phyloP scores from a whole-genome alignment of 2,113 vertebrate genomes.

The Tupaia chinensis region DNA sequence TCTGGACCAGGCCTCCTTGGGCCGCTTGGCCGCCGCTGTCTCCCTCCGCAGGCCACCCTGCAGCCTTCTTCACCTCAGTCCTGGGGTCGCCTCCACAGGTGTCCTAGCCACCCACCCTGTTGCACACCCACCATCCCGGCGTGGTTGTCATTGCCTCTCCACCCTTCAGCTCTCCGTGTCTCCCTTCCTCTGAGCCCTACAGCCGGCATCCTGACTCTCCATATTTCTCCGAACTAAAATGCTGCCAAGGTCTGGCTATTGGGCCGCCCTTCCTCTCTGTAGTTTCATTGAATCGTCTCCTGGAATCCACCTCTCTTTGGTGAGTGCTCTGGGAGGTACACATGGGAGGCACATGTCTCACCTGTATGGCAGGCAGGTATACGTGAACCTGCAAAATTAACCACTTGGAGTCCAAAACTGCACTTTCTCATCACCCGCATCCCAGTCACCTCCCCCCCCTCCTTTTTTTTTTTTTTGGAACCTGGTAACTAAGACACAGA shows the following conservation, averaged over 20 bases:
- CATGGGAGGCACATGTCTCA: background rate
- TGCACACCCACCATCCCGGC: background rate
- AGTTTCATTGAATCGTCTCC: background rate
- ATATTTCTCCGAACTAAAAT: background rate
- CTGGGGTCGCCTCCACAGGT: slow-evolving; percentile 69
- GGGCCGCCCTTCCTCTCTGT: background rate
- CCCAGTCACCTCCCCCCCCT: background rate
- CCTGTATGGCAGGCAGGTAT: background rate
- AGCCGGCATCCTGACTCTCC: slow-evolving; percentile 40
- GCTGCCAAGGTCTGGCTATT: slow-evolving; percentile 13
- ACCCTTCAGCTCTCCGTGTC: background rate
- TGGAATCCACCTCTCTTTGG: background rate
- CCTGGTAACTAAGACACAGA: background rate
- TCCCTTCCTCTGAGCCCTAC: slow-evolving; percentile 9
- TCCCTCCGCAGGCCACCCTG: background rate
- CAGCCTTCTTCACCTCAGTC: slow-evolving; percentile 8
- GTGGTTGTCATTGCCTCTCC: slow-evolving; percentile 47
- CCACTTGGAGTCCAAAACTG: background rate
- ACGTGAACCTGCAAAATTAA: slow-evolving; percentile 52
- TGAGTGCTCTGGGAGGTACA: background rate
- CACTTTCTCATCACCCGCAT: background rate
- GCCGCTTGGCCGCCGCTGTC: background rate
- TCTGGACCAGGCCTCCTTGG: background rate
- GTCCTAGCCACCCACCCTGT: slow-evolving; percentile 4
- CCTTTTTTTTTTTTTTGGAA: background rate